Conservation (phyloP, 2,797 vertebrate species). For the Saxicola maurus region DNA sequence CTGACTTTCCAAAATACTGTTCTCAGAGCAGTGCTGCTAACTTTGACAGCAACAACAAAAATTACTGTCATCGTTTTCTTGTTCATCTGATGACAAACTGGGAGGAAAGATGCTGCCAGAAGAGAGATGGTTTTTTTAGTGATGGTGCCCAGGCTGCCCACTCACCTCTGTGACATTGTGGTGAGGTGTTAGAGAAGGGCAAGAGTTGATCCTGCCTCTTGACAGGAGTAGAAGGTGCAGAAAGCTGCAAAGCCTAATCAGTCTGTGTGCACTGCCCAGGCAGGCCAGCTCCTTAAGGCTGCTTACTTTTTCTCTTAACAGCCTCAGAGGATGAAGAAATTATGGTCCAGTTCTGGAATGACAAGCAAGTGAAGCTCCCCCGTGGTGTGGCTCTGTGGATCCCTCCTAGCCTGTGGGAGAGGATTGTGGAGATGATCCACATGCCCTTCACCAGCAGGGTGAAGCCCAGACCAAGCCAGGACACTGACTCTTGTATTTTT, state of each 20-base stretch:
- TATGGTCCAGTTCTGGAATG: constrained; percentile 83
- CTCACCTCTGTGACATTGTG: not conserved
- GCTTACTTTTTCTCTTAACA: constrained; percentile 38
- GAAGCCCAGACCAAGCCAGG: not conserved
- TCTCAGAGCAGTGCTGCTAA: not conserved
- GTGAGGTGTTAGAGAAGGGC: not conserved
- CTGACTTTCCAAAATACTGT: not conserved
- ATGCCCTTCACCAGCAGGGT: constrained; percentile 16
- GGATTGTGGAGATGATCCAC: constrained; percentile 70
- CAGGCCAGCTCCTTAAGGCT: not conserved
- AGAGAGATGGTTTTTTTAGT: not conserved
- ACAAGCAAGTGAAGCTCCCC: constrained; percentile 68
- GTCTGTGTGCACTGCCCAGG: not conserved
- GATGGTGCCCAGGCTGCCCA: not conserved
- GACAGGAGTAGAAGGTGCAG: not conserved
- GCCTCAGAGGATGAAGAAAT: constrained; percentile 70
- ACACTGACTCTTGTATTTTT: not conserved
- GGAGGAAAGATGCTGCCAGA: not conserved
- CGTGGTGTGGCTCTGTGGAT: constrained; percentile 71
- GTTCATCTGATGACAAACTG: not conserved
- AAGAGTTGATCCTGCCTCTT: not conserved
- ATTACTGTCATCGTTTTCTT: not conserved
- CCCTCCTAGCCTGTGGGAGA: constrained; percentile 69
- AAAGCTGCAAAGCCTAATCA: not conserved
- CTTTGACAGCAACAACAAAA: not conserved